Evolutionary conservation across 1,140 invertebrate species (phyloP).

Genomic region (Ganaspis sp.): DNA sequence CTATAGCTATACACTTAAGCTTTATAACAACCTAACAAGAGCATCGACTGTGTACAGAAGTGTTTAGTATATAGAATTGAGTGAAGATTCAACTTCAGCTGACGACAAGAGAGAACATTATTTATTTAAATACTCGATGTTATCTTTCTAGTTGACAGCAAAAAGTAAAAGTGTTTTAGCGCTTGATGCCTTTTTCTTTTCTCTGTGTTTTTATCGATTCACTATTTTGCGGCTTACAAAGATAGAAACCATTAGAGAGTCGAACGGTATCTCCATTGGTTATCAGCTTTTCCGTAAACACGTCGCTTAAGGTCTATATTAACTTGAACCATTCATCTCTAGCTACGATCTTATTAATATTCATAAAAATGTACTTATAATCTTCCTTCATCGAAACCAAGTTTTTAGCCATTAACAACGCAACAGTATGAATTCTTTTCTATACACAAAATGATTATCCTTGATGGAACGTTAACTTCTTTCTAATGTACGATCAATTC

Average conservation of each 20-base stretch:
- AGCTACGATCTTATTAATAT: neutral
- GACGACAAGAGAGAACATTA: neutral
- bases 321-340: neutral
- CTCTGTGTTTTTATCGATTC: neutral
- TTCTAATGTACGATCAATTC: too few species aligned
- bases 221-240: neutral
- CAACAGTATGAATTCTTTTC: too few species aligned
- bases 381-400: neutral
- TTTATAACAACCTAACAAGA: neutral
- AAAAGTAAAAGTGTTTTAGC: neutral
- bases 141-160: neutral
- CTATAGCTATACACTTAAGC: neutral
- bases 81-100: neutral
- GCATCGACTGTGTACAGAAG: neutral
- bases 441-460: too few species aligned
- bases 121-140: conserved; percentile 3
- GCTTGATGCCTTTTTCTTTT: neutral
- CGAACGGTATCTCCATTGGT: neutral
- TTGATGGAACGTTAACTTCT: too few species aligned
- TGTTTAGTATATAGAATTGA: neutral
- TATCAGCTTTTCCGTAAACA: conserved; percentile 4
- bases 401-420: neutral
- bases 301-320: neutral
- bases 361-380: neutral
- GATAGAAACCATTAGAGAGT: neutral